These are phyloP conservation scores for Metellina segmentata DNA, from an alignment of 2,888 invertebrate genomes.

Conservation along the genomic window DNA sequence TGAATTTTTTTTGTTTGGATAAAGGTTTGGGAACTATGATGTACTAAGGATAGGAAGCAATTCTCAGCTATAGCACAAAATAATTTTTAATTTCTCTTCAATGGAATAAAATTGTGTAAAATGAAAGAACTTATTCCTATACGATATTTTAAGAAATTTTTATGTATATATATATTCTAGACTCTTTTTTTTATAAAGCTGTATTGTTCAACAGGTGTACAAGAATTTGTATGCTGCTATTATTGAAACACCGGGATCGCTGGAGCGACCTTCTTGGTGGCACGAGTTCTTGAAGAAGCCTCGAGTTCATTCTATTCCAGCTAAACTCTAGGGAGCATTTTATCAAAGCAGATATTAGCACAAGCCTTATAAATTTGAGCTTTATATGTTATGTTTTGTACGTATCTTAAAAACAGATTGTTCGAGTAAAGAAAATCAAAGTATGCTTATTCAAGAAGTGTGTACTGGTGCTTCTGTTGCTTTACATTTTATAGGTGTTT, in stretches of 20 bases:
- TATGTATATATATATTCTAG: neutral
- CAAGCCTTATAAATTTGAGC: neutral
- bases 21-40: too few species aligned
- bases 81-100: neutral
- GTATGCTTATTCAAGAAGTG: too few species aligned
- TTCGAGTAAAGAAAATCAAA: too few species aligned
- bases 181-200: neutral
- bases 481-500: too few species aligned
- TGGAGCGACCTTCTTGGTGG: constrained; percentile 75
- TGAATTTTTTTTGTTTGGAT: too few species aligned
- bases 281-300: constrained; percentile 76
- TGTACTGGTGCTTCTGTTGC: too few species aligned
- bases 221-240: constrained; percentile 75
- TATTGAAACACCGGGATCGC: constrained; percentile 73
- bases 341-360: neutral
- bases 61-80: neutral
- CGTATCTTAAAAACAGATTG: too few species aligned
- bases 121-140: neutral
- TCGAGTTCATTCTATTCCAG: constrained; percentile 67
- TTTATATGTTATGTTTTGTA: too few species aligned
- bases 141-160: neutral
- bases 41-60: too few species aligned
- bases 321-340: constrained; percentile 53
- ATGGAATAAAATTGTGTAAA: neutral
- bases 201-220: constrained; percentile 62